These are phyloP conservation scores for Micromesistius poutassou DNA, from an alignment of 2,797 vertebrate genomes.

Conservation along the genomic window DNA sequence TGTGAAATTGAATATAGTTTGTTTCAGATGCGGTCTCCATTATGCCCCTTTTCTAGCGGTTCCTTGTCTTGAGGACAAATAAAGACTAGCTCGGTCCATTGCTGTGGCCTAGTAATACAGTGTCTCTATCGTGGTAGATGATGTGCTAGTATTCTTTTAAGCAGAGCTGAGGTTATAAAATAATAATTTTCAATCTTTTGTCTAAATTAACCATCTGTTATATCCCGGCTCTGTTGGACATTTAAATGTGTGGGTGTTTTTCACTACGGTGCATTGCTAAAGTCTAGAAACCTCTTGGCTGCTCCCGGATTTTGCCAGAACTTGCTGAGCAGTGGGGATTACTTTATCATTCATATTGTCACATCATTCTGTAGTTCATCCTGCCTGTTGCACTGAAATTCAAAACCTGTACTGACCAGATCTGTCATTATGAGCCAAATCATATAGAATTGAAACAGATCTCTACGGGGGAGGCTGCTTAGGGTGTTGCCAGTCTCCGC, in stretches of 20 bases:
- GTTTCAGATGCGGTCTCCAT: background rate
- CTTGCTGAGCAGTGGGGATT: slow-evolving; percentile 16
- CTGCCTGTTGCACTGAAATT: background rate
- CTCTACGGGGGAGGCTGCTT: background rate
- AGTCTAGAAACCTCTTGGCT: slow-evolving; percentile 23
- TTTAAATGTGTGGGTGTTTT: slow-evolving; percentile 23
- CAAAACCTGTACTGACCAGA: background rate
- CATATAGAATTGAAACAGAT: background rate
- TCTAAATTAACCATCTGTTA: slow-evolving; percentile 25
- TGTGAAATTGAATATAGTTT: background rate
- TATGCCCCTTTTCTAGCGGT: too few species aligned
- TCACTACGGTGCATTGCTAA: background rate
- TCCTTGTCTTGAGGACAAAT: too few species aligned
- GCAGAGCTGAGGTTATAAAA: background rate
- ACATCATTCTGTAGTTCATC: background rate
- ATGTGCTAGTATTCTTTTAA: background rate
- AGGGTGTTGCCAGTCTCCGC: background rate
- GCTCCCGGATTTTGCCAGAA: slow-evolving; percentile 30
- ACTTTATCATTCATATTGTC: background rate
- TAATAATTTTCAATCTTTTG: background rate
- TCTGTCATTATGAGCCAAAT: background rate
- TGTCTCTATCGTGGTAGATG: background rate
- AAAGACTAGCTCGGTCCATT: background rate
- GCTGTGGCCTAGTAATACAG: background rate
- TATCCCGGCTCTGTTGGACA: slow-evolving; percentile 23